Evolutionary conservation across 2,113 vertebrate species (phyloP).

Genomic region (Candoia aspera): DNA sequence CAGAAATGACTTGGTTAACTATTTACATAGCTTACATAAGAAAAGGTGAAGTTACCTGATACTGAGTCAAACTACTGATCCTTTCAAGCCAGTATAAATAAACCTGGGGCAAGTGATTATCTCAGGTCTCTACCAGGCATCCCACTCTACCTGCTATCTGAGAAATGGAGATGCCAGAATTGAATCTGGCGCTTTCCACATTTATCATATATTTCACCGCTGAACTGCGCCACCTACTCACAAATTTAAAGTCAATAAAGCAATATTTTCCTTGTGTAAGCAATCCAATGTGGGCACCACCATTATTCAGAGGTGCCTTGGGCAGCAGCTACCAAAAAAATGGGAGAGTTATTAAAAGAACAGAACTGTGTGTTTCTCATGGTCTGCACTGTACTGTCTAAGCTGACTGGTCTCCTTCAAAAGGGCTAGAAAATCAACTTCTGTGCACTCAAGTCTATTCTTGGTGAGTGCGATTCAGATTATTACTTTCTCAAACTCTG

Average conservation of each 20-base stretch:
- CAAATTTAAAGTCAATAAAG: background rate
- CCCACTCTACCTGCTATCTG: background rate
- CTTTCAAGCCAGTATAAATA: background rate
- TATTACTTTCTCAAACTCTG: background rate
- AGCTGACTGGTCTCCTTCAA: background rate
- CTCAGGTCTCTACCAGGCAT: no score
- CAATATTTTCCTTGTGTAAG: background rate
- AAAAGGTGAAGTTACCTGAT: background rate
- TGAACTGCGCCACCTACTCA: background rate
- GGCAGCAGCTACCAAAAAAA: background rate
- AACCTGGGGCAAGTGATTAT: background rate
- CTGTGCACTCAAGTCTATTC: background rate
- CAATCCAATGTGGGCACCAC: background rate
- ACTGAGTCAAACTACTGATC: background rate
- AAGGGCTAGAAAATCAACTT: background rate
- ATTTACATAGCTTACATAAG: background rate
- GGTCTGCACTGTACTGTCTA: background rate
- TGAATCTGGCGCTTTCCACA: background rate
- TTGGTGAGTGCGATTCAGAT: background rate
- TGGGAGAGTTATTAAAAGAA: background rate
- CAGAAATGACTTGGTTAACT: background rate
- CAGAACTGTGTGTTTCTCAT: background rate
- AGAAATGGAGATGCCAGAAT: background rate
- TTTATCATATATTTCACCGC: background rate
- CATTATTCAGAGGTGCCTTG: background rate